Evolutionary conservation across 2,797 vertebrate genomes (phyloP), one percentile per base, ranked within the genome.

Genomic region (Petrocephalus schoutedeni): DNA sequence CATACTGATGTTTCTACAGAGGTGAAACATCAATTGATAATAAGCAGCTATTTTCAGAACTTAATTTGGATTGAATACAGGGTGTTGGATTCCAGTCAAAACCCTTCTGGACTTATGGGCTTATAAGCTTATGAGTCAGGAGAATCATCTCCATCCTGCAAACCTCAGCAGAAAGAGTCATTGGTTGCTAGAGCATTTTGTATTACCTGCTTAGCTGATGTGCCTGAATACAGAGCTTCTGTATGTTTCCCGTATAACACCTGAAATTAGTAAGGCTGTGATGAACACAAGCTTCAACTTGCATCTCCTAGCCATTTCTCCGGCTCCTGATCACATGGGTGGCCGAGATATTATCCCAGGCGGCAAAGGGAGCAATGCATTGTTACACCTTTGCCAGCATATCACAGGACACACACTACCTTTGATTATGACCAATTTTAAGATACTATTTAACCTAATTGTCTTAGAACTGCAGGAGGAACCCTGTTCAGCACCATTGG

Each of bases 1-100:
- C 36, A 45, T 45, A 45, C 41, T 77, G 71, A 77, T 9, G 36
- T 77, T 77, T 77, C 32, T 19, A 45, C 71, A 77, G 32, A 45
- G 71, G 36, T n/a, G 71, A 77, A 77, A 45, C 71, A 19, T 45
- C 71, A 45, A 77, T 77, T 77, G 71, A 77, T 77, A 77, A 45
- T 77, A 45, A 77, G 71, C 71, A 77, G 71, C 71, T 77, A 77
- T 77, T 77, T 77, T 77, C 71, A 77, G 71, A 77, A 77, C 71
- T 77, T 77, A 41, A 77, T n/a, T 45, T 77, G 71, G 71, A 77
- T 6, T 7, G 71, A n/a, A 77, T 77, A n/a, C 36, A n/a, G 71
- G 71, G 36, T n/a, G 36, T 77, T 77, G 71, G 71, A 77, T 77
- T 77, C 71, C 36, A 77, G 36, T 77, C 71, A 77, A 77, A 45